Evolutionary conservation across 2,113 vertebrate species (phyloP).

Genomic region (Actenoides lindsayi): DNA sequence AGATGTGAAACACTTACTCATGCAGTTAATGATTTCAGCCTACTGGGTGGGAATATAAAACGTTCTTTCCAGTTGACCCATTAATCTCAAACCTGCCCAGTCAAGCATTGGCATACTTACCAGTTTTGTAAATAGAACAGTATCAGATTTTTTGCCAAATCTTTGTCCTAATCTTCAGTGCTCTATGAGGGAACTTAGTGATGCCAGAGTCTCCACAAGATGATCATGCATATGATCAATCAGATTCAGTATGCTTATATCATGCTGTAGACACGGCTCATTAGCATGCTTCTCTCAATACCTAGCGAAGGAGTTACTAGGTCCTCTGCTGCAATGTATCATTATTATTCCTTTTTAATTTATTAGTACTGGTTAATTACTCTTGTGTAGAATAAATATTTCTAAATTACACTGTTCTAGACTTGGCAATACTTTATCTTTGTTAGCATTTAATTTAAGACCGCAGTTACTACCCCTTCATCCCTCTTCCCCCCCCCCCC

Average conservation of each 20-base stretch:
- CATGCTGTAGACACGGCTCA: neutral
- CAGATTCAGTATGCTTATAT: neutral
- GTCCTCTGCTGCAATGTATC: neutral
- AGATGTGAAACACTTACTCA: neutral
- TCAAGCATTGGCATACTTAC: neutral
- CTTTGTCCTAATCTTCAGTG: neutral
- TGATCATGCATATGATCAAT: neutral
- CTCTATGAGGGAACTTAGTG: neutral
- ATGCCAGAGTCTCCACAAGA: neutral
- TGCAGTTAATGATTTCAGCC: neutral
- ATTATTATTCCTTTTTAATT: conserved; percentile 16
- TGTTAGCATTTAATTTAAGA: neutral
- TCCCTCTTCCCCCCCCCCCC: rapidly evolving
- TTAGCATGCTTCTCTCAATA: neutral
- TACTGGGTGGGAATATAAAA: neutral
- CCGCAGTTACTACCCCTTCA: neutral
- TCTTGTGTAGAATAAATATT: neutral
- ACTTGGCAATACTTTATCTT: conserved; percentile 13
- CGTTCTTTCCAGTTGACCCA: neutral
- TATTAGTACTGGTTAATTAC: conserved; percentile 2
- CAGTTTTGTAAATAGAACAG: neutral
- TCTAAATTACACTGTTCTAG: neutral
- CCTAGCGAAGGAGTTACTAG: neutral
- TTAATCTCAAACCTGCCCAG: neutral
- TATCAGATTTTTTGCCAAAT: neutral